Conservation (phyloP, 2,888 invertebrate species). For the Lacanobia wlatinum region DNA sequence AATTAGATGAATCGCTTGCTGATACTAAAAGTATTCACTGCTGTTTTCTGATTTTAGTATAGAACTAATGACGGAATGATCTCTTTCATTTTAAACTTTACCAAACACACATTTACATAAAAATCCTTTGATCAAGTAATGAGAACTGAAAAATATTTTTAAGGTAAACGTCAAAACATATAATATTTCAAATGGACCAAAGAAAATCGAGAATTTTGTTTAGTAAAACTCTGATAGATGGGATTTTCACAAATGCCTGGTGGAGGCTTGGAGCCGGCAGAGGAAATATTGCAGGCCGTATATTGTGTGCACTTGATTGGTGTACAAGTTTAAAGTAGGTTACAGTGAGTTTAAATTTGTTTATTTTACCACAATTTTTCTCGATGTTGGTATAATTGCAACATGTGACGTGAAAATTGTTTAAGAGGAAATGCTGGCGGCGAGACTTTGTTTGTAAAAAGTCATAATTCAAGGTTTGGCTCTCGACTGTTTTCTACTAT, state of each 20-base stretch:
- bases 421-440: too few relatives aligned
- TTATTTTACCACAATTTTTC: neutral
- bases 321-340: neutral
- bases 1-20: neutral
- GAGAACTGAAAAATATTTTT: constrained; percentile 13
- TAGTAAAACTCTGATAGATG: constrained; percentile 45
- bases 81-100: neutral
- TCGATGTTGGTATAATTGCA: too few relatives aligned
- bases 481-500: too few relatives aligned
- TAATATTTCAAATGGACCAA: constrained; percentile 47
- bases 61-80: too few relatives aligned
- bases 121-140: constrained; percentile 16
- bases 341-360: neutral
- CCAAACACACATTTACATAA: neutral
- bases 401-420: neutral
- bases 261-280: neutral
- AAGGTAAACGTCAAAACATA: constrained; percentile 20
- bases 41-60: neutral
- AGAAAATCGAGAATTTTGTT: constrained; percentile 42
- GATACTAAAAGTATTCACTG: neutral
- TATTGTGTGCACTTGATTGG: constrained; percentile 22
- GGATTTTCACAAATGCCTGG: constrained; percentile 17
- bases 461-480: too few relatives aligned
- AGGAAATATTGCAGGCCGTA: constrained; percentile 33
- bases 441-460: too few relatives aligned